phyloP scores from a whole-genome alignment of 2,888 invertebrate genomes.

The Macaria notata region DNA sequence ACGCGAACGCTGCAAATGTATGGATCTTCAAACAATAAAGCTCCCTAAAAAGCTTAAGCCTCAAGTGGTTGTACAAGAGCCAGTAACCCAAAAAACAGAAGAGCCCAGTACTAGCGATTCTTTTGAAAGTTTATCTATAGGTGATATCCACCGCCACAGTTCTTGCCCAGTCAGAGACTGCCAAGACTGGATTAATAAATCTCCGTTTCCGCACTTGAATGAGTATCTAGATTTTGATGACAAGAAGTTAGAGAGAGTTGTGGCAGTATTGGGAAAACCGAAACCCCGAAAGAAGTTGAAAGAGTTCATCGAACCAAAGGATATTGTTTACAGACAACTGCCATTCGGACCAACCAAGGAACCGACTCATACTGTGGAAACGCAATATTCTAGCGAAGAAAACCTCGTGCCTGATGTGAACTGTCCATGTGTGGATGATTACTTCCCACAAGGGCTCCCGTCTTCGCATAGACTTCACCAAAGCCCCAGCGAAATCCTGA shows the following conservation, averaged over 20 bases:
- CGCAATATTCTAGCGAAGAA: slow-evolving; percentile 70
- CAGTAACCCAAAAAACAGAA: slow-evolving; percentile 19
- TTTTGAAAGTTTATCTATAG: slow-evolving; percentile 51
- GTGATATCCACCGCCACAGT: slow-evolving; percentile 48
- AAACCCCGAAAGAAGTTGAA: slow-evolving; percentile 32
- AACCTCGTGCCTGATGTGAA: slow-evolving; percentile 40
- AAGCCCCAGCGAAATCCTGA: slow-evolving; percentile 36
- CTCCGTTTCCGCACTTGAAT: slow-evolving; percentile 52
- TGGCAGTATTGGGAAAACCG: slow-evolving; percentile 47
- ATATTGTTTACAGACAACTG: slow-evolving; percentile 47
- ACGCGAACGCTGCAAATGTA: slow-evolving; percentile 59
- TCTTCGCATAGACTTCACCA: slow-evolving; percentile 25
- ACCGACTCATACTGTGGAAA: slow-evolving; percentile 48
- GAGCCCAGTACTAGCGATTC: slow-evolving; percentile 41
- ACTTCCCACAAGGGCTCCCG: slow-evolving; percentile 12
- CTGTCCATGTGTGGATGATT: slow-evolving; percentile 51
- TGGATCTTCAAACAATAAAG: slow-evolving; percentile 21
- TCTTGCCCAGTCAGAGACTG: slow-evolving; percentile 55
- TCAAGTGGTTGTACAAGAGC: neutral
- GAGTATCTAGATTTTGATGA: slow-evolving; percentile 64
- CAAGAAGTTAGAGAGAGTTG: slow-evolving; percentile 59
- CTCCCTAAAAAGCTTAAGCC: slow-evolving; percentile 12
- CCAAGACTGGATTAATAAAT: slow-evolving; percentile 43
- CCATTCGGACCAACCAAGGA: slow-evolving; percentile 61
- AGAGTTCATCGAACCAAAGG: slow-evolving; percentile 45